Conservation (phyloP, 92 coral and sea anemone genomes). For the Desmophyllum pertusum region DNA sequence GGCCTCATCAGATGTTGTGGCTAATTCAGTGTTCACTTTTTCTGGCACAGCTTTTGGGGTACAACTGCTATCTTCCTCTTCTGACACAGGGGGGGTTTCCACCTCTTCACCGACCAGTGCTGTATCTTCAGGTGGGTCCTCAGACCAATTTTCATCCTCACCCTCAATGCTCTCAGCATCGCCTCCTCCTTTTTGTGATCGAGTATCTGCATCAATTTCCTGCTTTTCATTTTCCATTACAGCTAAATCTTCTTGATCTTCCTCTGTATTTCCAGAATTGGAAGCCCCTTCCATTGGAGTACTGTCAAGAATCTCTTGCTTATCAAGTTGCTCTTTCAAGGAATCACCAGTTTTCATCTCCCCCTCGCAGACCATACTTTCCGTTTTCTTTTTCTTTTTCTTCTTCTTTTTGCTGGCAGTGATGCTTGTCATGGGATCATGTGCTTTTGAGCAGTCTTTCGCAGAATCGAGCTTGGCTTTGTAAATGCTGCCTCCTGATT, state of each 20-base stretch:
- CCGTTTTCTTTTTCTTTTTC: not conserved
- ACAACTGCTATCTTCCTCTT: not conserved
- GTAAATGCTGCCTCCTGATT: too few species aligned
- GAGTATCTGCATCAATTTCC: not conserved
- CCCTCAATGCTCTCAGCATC: not conserved
- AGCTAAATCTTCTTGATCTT: not conserved
- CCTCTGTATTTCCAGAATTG: not conserved
- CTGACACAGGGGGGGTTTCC: not conserved
- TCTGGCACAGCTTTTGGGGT: not conserved
- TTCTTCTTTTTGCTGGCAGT: slow-evolving; percentile 10
- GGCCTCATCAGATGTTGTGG: not conserved
- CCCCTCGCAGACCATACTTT: not conserved
- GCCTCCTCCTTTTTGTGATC: not conserved
- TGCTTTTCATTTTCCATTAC: not conserved
- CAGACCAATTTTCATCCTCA: not conserved
- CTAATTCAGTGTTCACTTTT: not conserved
- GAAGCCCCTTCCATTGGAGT: not conserved
- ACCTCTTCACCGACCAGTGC: not conserved
- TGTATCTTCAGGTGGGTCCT: not conserved
- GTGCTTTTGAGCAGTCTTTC: not conserved
- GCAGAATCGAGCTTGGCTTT: not conserved
- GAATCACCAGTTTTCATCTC: not conserved
- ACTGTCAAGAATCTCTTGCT: not conserved
- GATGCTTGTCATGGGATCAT: too few species aligned
- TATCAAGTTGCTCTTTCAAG: not conserved